A percentile compares a stretch with the other conserved stretches of the same genome.
These are phyloP conservation scores for Cuniculus paca DNA, from an alignment of 2,797 vertebrate species.

Conservation along the genomic window DNA sequence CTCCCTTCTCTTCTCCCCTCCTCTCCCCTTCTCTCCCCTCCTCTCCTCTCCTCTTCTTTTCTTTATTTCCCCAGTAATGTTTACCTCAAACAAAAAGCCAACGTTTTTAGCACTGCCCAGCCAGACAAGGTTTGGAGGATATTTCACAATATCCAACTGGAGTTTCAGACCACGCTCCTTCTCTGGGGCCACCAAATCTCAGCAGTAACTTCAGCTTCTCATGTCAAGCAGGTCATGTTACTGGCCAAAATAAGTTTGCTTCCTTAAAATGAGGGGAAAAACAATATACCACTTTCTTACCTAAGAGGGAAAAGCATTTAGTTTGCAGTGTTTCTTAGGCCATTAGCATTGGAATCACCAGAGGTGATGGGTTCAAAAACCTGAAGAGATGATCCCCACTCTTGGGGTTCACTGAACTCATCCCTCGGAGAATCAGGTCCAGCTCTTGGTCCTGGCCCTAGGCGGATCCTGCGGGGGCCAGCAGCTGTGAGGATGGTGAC, in stretches of 20 bases:
- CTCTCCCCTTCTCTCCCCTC: too few species aligned
- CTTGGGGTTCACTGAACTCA: not conserved
- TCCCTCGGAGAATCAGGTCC: not conserved
- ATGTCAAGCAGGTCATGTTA: not conserved
- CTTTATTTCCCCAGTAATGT: not conserved
- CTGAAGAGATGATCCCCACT: not conserved
- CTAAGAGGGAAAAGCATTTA: slow-evolving; percentile 29
- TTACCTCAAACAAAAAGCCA: not conserved
- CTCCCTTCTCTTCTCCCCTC: too few species aligned
- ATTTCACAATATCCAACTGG: not conserved
- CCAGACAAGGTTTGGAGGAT: not conserved
- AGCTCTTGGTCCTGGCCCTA: not conserved
- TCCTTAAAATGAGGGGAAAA: not conserved
- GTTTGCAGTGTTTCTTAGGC: slow-evolving; percentile 6
- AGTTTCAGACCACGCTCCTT: not conserved
- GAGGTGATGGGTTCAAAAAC: not conserved
- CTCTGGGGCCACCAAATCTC: not conserved
- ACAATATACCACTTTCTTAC: not conserved
- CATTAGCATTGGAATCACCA: not conserved
- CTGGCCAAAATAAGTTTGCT: not conserved
- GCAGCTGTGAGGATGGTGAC: not conserved
- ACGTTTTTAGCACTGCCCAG: not conserved
- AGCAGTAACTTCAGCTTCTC: not conserved
- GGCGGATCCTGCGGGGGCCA: not conserved
- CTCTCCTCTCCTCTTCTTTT: not conserved